Conservation (phyloP, 2,797 vertebrate genomes). For the Acipenser transmontanus region DNA sequence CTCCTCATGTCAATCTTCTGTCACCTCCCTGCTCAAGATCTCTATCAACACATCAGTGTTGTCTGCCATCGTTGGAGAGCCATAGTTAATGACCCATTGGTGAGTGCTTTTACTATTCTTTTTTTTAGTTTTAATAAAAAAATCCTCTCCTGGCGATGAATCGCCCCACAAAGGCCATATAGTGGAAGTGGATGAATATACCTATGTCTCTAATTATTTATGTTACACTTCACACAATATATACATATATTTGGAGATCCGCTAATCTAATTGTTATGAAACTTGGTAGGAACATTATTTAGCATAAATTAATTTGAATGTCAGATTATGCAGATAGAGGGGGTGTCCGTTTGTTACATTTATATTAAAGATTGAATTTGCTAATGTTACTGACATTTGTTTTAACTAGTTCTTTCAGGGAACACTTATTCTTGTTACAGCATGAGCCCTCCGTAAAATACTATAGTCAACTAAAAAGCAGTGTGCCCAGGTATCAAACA, state of each 20-base stretch:
- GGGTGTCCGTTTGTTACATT: background rate
- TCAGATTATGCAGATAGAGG: background rate
- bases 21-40: slow-evolving; percentile 67
- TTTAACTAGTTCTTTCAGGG: too few relatives aligned
- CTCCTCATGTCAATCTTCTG: slow-evolving; percentile 71
- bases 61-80: slow-evolving; percentile 76
- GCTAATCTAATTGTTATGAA: too few relatives aligned
- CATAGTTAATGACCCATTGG: slow-evolving; percentile 59
- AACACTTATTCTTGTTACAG: too few relatives aligned
- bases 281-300: too few relatives aligned
- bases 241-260: too few relatives aligned
- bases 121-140: background rate
- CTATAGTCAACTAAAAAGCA: background rate
- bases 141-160: background rate
- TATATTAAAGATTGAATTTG: too few relatives aligned
- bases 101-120: slow-evolving; percentile 27
- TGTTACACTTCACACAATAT: too few relatives aligned
- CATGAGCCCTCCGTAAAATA: too few relatives aligned
- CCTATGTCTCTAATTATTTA: background rate
- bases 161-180: too few relatives aligned
- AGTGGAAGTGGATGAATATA: background rate
- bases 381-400: too few relatives aligned
- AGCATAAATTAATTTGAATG: too few relatives aligned
- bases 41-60: slow-evolving; percentile 61
- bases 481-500: background rate